These are phyloP conservation scores for Jaculus jaculus DNA, from an alignment of 2,113 vertebrate species.

Conservation along the genomic window DNA sequence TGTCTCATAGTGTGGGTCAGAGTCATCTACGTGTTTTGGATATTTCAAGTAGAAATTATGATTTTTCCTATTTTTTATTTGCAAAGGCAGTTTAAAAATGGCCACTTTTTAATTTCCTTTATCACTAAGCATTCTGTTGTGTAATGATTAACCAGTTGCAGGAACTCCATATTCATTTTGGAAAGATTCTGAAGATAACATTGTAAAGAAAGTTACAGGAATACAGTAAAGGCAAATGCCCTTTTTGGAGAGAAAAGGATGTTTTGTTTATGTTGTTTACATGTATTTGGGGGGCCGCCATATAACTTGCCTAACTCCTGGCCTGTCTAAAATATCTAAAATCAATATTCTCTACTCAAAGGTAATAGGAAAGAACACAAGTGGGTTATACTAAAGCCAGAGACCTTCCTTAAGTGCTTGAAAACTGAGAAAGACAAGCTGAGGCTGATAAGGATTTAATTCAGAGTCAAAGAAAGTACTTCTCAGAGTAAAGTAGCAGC, in stretches of 20 bases:
- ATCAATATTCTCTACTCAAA: constrained; percentile 22
- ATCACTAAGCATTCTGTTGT: neutral
- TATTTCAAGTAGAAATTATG: neutral
- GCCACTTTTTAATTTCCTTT: neutral
- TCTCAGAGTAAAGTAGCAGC: neutral
- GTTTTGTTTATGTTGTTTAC: neutral
- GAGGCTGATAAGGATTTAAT: constrained; percentile 24
- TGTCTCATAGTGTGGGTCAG: neutral
- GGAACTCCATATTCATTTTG: fast-evolving
- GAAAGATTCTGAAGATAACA: neutral
- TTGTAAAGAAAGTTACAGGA: neutral
- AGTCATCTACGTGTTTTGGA: neutral
- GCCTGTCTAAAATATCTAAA: constrained; percentile 44
- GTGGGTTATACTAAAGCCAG: neutral
- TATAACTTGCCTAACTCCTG: neutral
- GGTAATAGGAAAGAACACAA: constrained; percentile 5
- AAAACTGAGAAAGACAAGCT: constrained; percentile 39
- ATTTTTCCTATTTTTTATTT: neutral
- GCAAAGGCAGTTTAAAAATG: neutral
- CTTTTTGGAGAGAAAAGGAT: neutral
- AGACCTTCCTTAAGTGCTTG: neutral
- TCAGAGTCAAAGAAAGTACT: constrained; percentile 15
- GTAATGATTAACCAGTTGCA: neutral
- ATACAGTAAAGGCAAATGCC: neutral
- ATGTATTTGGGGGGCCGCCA: neutral